phyloP scores from a whole-genome alignment of 2,113 vertebrate species.

The Xyliphius kryptos region DNA sequence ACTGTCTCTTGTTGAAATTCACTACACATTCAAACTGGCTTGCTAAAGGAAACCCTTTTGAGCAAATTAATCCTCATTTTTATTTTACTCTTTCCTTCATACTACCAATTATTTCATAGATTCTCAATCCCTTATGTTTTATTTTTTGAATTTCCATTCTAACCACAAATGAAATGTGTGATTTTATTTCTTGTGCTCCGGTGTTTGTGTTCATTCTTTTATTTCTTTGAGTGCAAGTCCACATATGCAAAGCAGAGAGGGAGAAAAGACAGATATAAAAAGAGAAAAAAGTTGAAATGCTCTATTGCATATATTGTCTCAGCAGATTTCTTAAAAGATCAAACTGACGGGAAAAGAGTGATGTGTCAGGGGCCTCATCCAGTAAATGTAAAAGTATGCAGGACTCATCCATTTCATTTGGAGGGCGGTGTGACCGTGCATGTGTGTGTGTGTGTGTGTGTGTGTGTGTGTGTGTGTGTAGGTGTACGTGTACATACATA shows the following conservation, averaged over 20 bases:
- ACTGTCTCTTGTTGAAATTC: slow-evolving; percentile 39
- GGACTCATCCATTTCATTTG: not conserved
- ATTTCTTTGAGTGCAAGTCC: not conserved
- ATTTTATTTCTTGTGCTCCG: not conserved
- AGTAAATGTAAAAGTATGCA: slow-evolving; percentile 19
- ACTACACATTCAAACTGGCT: slow-evolving; percentile 22
- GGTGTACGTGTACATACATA: slow-evolving; percentile 18
- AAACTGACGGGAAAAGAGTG: not conserved
- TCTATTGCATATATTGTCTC: slow-evolving; percentile 6
- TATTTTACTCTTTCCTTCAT: slow-evolving; percentile 19
- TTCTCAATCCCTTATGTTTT: slow-evolving; percentile 9
- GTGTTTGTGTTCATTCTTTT: slow-evolving; percentile 10
- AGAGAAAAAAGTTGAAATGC: slow-evolving; percentile 31
- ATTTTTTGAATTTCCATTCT: slow-evolving; percentile 6
- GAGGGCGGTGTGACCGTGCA: slow-evolving; percentile 34
- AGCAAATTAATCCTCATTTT: slow-evolving; percentile 38
- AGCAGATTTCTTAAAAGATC: not conserved
- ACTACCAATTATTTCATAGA: not conserved
- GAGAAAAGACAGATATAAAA: slow-evolving; percentile 15
- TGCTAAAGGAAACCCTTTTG: slow-evolving; percentile 37
- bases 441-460: slow-evolving; percentile 3
- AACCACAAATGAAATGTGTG: slow-evolving; percentile 17
- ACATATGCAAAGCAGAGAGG: slow-evolving; percentile 1
- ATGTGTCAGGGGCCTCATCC: slow-evolving; percentile 17
- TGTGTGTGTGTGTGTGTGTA: no score